These are phyloP conservation scores for Rhopalosiphum nymphaeae DNA, from an alignment of 2,888 invertebrate genomes.

Conservation along the genomic window DNA sequence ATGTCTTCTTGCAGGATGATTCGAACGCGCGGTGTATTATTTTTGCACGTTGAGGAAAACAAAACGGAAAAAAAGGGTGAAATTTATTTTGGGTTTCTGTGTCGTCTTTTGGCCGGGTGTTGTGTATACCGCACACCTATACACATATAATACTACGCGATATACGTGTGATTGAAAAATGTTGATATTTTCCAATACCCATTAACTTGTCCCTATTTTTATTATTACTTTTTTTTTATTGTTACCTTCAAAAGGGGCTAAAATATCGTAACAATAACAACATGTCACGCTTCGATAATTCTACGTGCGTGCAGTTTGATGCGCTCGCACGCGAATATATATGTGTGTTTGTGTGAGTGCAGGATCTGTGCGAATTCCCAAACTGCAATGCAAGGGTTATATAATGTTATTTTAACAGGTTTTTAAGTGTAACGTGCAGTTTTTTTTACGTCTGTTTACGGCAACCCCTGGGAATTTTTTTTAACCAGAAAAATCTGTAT, in stretches of 20 bases:
- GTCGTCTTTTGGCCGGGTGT: constrained; percentile 64
- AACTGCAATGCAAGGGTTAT: constrained; percentile 56
- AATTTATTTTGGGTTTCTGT: constrained; percentile 61
- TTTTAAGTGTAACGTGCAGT: constrained; percentile 64
- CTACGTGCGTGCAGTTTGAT: constrained; percentile 4
- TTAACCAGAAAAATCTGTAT: background rate
- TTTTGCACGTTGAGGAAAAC: constrained; percentile 60
- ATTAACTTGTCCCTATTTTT: constrained; percentile 61
- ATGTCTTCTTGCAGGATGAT: constrained; percentile 61
- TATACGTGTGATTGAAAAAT: constrained; percentile 61
- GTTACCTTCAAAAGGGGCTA: constrained; percentile 26
- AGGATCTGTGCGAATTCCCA: constrained; percentile 47
- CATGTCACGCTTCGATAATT: constrained; percentile 65
- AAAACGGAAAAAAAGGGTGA: constrained; percentile 62
- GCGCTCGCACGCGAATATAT: background rate
- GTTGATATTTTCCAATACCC: constrained; percentile 60
- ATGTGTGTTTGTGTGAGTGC: background rate
- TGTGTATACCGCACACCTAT: constrained; percentile 26
- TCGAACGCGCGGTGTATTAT: constrained; percentile 23
- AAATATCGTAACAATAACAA: constrained; percentile 56
- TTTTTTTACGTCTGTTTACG: constrained; percentile 35
- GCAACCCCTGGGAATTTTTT: constrained; percentile 53
- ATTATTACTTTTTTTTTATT: constrained; percentile 26
- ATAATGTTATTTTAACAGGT: constrained; percentile 64
- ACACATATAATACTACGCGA: background rate